Base-by-base conservation (phyloP, 1,140 invertebrate genomes). In the Branchinecta lynchi region DNA sequence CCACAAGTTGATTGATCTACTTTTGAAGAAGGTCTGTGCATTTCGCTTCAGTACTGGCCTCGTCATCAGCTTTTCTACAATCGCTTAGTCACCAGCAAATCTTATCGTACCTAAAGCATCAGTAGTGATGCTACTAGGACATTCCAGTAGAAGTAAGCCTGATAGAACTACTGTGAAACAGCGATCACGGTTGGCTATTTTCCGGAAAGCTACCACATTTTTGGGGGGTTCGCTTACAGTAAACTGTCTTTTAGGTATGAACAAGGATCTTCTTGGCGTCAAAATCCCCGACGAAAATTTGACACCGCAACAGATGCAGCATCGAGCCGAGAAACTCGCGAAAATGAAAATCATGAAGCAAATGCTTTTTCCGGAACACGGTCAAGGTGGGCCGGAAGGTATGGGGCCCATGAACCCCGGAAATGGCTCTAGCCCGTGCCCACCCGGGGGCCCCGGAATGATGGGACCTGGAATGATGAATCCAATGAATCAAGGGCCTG, bases 231-330 rank as follows among this genome's bases (percentile, higher is more conserved):
- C n/a, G 32, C 32, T 32, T 32, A 32, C 32, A 32, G 32, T 32
- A 32, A 32, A 6, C 6, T 60, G 12, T 60, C 51, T 60, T 60
- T 60, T 60, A 60, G 51, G 51, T 3, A 60, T 60, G 51, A 60
- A 60, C 17, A 60, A 60, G 51, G 51, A 45, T 65, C 65, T 68
- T 69, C 68, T 68, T 72, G 77, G 78, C 51, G 89, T 92, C 10
- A 92, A 93, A 84, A 88, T 94, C 74, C 93, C 93, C 71, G 92
- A 97, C 81, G 93, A 96, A 82, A 94, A 96, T 80, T 82, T 97
- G 72, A 98, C 94, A 69, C 93, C 93, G 43, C 91, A 96, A 79
- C 94, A 98, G 78, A 84, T 92, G 68, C 90, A 94, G 70, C 91
- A 94, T 75, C 82, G 94, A 69, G 92, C 95, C 79, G 90, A 93